A percentile compares a stretch with the other conserved stretches of the same genome.
Conservation (phyloP, 2,797 vertebrate genomes). For the Sardinella longiceps region DNA sequence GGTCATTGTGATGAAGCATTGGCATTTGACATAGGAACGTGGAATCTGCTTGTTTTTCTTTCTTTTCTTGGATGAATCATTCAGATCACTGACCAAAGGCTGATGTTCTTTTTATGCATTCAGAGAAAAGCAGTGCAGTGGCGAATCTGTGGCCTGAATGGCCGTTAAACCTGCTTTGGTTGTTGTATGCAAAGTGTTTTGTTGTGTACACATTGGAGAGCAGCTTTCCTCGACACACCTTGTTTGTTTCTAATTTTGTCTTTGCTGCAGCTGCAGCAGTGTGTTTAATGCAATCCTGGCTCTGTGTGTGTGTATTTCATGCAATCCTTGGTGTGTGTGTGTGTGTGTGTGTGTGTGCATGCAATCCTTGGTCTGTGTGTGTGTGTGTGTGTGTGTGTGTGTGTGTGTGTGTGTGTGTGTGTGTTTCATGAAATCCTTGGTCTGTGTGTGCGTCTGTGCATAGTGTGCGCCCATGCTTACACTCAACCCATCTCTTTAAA, state of each 20-base stretch:
- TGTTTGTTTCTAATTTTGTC: background rate
- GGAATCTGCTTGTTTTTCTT: background rate
- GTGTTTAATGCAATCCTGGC: background rate
- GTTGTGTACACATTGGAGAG: background rate
- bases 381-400: background rate
- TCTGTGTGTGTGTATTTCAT: background rate
- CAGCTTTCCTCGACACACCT: background rate
- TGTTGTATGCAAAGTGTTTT: slow-evolving; percentile 5
- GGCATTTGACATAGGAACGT: background rate
- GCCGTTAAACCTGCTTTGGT: background rate
- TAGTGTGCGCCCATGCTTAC: background rate
- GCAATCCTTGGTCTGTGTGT: background rate
- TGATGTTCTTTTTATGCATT: background rate
- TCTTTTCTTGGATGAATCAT: background rate
- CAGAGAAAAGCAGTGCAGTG: background rate
- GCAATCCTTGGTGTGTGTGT: background rate
- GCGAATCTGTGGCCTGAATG: background rate
- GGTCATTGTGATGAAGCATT: background rate
- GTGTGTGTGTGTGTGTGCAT: slow-evolving; percentile 28
- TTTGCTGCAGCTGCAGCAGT: background rate
- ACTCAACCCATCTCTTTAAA: background rate
- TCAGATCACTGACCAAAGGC: background rate
- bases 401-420: background rate
- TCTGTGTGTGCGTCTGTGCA: background rate
- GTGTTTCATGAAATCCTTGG: no score